Conservation (phyloP, 2,888 invertebrate genomes). For the Nipponacmea schrenckii region DNA sequence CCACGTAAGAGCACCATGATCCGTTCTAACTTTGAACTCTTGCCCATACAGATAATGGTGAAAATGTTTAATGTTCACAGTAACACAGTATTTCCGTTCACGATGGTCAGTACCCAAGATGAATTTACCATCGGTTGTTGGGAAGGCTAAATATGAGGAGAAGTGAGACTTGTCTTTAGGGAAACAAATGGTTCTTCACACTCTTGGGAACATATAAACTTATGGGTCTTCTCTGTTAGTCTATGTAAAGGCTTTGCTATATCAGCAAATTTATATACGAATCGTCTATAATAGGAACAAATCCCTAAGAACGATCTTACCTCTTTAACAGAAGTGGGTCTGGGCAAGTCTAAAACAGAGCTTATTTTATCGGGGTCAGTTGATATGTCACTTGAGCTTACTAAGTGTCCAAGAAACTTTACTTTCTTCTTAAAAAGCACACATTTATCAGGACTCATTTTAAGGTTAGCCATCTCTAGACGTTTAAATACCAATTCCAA, state of each 20-base stretch:
- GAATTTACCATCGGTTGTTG: too few species aligned
- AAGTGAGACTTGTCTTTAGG: not conserved
- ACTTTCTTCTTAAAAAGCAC: too few species aligned
- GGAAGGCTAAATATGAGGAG: not conserved
- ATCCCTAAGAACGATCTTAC: not conserved
- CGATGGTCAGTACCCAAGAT: too few species aligned
- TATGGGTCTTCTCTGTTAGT: not conserved
- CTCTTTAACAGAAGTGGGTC: not conserved
- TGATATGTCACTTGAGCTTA: not conserved
- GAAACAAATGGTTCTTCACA: not conserved
- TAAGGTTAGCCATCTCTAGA: too few species aligned
- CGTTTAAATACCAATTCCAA: too few species aligned
- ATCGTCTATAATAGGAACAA: too few species aligned
- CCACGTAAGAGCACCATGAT: constrained; percentile 27
- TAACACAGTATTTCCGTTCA: too few species aligned
- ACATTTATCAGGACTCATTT: too few species aligned
- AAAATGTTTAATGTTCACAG: constrained; percentile 25
- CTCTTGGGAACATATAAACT: not conserved
- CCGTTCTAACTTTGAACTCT: constrained; percentile 27
- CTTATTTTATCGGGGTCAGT: not conserved
- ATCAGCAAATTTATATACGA: too few species aligned
- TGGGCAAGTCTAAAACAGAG: not conserved
- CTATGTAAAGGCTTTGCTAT: too few species aligned
- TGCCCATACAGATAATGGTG: constrained; percentile 34
- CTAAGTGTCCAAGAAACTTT: not conserved